phyloP scores from a whole-genome alignment of 2,888 invertebrate genomes.

The Steinernema hermaphroditum region DNA sequence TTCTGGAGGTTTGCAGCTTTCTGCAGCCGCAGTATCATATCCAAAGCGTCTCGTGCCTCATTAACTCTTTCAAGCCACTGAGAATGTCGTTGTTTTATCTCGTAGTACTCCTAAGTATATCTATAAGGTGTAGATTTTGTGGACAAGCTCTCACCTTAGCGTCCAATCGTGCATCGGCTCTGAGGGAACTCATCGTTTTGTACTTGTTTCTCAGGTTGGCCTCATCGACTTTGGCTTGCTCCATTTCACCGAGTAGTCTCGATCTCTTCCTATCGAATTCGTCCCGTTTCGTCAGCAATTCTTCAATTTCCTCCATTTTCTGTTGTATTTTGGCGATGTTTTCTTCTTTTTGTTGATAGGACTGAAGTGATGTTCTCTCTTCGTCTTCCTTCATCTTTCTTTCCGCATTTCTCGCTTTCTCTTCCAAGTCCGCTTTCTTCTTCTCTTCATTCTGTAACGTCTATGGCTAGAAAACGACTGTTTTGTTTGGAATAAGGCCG shows the following conservation, averaged over 20 bases:
- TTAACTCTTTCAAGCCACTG: not conserved
- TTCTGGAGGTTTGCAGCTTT: not conserved
- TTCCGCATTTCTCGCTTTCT: not conserved
- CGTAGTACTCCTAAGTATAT: not conserved
- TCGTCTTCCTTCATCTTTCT: not conserved
- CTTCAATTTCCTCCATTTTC: not conserved
- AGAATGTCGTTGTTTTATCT: not conserved
- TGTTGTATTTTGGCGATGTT: not conserved
- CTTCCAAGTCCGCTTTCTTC: not conserved
- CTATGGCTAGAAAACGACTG: too few relatives aligned
- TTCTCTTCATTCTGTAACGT: not conserved
- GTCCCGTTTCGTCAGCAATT: not conserved
- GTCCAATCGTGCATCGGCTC: not conserved
- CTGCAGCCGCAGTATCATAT: not conserved
- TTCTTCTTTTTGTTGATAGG: not conserved
- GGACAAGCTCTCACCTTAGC: not conserved
- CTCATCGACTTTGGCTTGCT: slow-evolving; percentile 6
- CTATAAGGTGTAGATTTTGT: too few relatives aligned
- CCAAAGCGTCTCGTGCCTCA: not conserved
- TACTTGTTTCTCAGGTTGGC: not conserved
- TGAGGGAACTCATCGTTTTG: not conserved
- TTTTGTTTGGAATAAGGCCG: too few relatives aligned
- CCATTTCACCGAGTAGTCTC: not conserved
- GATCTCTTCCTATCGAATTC: not conserved
- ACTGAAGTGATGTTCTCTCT: not conserved